A percentile compares a stretch with the other conserved stretches of the same genome.
Conservation (phyloP, 2,113 vertebrate species). For the Haemorhous mexicanus region DNA sequence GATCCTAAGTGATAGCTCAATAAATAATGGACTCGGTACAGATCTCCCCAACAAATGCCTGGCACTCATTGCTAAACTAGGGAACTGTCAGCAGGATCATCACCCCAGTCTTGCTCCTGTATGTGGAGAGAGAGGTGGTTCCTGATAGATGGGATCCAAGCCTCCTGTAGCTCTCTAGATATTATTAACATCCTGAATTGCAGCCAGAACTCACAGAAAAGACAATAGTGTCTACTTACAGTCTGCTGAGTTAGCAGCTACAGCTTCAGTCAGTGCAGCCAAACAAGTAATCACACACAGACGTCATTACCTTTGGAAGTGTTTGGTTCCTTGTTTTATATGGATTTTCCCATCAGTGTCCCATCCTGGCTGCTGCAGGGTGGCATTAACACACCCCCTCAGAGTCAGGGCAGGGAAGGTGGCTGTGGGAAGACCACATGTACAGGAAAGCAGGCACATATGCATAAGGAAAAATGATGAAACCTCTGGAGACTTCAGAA, state of each 20-base stretch:
- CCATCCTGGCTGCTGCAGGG: background rate
- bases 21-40: background rate
- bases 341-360: background rate
- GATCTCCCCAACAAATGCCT: background rate
- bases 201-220: conserved; percentile 16
- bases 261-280: background rate
- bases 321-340: background rate
- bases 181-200: conserved; percentile 36
- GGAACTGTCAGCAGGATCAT: background rate
- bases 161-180: conserved; percentile 8
- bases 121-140: background rate
- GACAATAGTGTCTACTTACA: conserved; percentile 34
- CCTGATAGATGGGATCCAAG: background rate
- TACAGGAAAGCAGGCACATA: background rate
- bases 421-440: background rate
- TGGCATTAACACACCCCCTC: background rate
- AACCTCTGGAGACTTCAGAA: background rate
- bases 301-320: background rate
- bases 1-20: background rate
- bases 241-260: conserved; percentile 56
- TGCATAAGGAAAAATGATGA: rapidly evolving
- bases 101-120: background rate
- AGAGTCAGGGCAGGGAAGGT: background rate
- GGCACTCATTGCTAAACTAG: background rate
- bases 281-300: conserved; percentile 2